Conservation (phyloP, 2,888 invertebrate genomes). For the Diplazon laetatorius region DNA sequence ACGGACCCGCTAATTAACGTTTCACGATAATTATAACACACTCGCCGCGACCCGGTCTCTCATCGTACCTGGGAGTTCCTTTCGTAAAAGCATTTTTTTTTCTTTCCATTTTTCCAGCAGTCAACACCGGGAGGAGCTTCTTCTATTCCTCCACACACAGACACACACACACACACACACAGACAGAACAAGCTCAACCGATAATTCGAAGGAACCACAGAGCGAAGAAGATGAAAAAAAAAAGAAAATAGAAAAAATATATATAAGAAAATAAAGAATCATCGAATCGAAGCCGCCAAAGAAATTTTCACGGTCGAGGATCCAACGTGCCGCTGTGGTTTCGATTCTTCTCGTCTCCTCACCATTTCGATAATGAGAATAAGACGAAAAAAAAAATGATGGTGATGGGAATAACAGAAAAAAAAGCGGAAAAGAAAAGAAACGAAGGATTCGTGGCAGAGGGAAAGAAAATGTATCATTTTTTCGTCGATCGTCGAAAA, state of each 20-base stretch:
- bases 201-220: slow-evolving; percentile 22
- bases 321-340: slow-evolving; percentile 30
- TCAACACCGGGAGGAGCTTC: slow-evolving; percentile 28
- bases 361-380: slow-evolving; percentile 38
- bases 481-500: background rate
- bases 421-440: background rate
- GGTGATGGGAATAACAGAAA: background rate
- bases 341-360: slow-evolving; percentile 35
- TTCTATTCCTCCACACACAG: background rate
- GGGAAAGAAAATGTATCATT: too few species aligned
- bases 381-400: slow-evolving; percentile 10
- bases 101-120: slow-evolving; percentile 48
- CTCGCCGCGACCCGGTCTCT: slow-evolving; percentile 35
- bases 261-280: too few species aligned
- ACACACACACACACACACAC: too few species aligned
- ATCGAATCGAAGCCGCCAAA: slow-evolving; percentile 56
- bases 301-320: slow-evolving; percentile 61
- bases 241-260: too few species aligned
- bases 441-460: too few species aligned
- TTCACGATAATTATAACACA: slow-evolving; percentile 63
- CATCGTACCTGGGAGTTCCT: slow-evolving; percentile 3
- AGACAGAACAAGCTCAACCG: slow-evolving; percentile 1
- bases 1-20: slow-evolving; percentile 67
- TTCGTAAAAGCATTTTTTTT: too few species aligned
- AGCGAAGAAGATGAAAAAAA: too few species aligned